Evolutionary conservation across 1,140 invertebrate genomes (phyloP).

Genomic region (Drosophila tsacasi): DNA sequence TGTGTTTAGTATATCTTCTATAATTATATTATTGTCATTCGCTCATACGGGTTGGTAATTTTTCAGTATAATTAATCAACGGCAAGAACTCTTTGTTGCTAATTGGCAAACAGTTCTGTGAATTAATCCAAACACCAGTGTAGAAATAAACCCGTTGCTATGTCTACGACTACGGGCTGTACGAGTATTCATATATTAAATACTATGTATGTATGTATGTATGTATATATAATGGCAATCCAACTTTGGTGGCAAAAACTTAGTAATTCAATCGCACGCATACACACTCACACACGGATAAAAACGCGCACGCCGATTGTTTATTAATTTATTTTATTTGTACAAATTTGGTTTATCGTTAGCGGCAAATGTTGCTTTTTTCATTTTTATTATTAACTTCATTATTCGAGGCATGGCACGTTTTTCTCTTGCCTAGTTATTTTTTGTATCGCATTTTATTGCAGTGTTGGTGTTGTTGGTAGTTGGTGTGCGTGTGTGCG

Average conservation of each 20-base stretch:
- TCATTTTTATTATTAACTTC: conserved; percentile 63
- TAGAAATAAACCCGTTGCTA: conserved; percentile 46
- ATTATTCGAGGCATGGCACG: conserved; percentile 66
- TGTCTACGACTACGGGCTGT: conserved; percentile 14
- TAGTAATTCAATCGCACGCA: conserved; percentile 37
- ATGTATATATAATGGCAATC: conserved; percentile 18
- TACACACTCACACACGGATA: conserved; percentile 6
- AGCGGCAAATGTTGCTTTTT: conserved; percentile 47
- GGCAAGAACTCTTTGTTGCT: conserved; percentile 34
- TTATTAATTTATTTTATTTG: conserved; percentile 63
- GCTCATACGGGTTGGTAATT: conserved; percentile 25
- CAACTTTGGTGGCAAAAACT: conserved; percentile 47
- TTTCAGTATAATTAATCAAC: conserved; percentile 44
- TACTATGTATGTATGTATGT: background rate
- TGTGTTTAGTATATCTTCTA: conserved; percentile 27
- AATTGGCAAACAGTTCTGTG: conserved; percentile 38
- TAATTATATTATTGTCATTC: conserved; percentile 62
- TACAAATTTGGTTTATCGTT: conserved; percentile 50
- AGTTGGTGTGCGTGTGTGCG: conserved; percentile 31
- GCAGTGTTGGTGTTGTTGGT: conserved; percentile 16
- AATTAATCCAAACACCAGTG: conserved; percentile 27
- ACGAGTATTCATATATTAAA: background rate
- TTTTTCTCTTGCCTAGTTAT: conserved; percentile 39
- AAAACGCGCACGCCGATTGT: conserved; percentile 58
- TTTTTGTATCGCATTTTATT: conserved; percentile 36